Conservation (phyloP, 2,797 vertebrate genomes). For the Mormyrops attenuatus region DNA sequence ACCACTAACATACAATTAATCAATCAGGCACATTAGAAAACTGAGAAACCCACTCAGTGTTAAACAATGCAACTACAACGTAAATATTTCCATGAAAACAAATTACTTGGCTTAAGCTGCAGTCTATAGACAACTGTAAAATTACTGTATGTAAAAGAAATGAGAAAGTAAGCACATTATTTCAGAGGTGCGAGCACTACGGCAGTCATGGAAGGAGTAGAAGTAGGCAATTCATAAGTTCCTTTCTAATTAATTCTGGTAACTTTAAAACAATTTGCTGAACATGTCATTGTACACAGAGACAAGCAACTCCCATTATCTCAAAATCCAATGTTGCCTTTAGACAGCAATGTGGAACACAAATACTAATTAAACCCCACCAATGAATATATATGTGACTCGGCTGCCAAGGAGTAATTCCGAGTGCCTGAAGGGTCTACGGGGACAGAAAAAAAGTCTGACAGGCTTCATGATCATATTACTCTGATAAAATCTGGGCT, state of each 20-base stretch:
- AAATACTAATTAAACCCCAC: neutral
- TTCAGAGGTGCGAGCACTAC: neutral
- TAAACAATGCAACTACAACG: neutral
- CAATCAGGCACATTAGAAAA: too few species aligned
- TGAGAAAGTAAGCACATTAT: neutral
- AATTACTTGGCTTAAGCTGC: neutral
- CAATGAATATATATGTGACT: neutral
- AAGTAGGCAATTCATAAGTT: neutral
- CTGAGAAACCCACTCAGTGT: neutral
- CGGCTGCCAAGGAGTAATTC: neutral
- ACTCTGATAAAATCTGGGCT: neutral
- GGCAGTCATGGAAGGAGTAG: neutral
- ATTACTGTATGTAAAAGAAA: neutral
- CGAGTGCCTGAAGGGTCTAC: neutral
- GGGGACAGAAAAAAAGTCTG: neutral
- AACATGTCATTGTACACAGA: neutral
- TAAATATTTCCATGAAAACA: neutral
- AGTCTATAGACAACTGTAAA: neutral
- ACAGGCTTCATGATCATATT: neutral
- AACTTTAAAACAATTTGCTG: neutral
- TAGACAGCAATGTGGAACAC: neutral
- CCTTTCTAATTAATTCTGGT: neutral
- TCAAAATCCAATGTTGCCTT: neutral
- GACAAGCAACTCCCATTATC: neutral
- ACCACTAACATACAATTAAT: neutral